A percentile compares a stretch with the other conserved stretches of the same genome.
These are phyloP conservation scores for Lycophotia porphyrea DNA, from an alignment of 2,888 invertebrate genomes.

Conservation along the genomic window DNA sequence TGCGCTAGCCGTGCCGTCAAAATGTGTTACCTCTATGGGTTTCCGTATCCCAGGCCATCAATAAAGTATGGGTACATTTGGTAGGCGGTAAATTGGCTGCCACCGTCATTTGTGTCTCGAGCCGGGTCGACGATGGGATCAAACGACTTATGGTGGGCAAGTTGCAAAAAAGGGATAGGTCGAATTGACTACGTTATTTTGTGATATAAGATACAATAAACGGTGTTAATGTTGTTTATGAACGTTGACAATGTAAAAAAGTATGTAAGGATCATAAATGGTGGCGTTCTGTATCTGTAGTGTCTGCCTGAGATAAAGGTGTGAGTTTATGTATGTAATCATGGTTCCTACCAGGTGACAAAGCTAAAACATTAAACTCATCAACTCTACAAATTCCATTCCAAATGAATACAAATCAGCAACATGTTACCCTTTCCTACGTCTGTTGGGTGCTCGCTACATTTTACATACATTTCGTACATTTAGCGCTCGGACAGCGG, in stretches of 20 bases:
- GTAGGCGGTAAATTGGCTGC: conserved; percentile 7
- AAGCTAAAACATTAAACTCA: neutral
- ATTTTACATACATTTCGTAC: neutral
- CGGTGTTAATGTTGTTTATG: neutral
- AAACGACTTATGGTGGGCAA: neutral
- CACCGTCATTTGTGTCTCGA: conserved; percentile 18
- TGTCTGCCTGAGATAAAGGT: neutral
- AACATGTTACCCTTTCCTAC: neutral
- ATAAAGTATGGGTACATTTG: conserved; percentile 22
- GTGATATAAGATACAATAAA: neutral
- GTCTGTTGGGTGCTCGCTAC: neutral
- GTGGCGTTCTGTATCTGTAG: neutral
- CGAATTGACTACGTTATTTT: neutral
- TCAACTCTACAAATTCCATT: neutral
- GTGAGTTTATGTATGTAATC: neutral
- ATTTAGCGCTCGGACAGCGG: conserved; percentile 23
- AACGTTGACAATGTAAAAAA: neutral
- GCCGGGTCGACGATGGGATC: neutral
- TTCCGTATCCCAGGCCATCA: neutral
- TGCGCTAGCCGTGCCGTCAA: too few relatives aligned
- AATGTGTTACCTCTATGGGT: neutral
- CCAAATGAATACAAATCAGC: neutral
- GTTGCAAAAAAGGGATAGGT: neutral
- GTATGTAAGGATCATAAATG: neutral
- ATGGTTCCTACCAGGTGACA: neutral